Evolutionary conservation across 2,888 invertebrate species (phyloP), one percentile per base, ranked within the genome.

Genomic region (Drosophila tripunctata): DNA sequence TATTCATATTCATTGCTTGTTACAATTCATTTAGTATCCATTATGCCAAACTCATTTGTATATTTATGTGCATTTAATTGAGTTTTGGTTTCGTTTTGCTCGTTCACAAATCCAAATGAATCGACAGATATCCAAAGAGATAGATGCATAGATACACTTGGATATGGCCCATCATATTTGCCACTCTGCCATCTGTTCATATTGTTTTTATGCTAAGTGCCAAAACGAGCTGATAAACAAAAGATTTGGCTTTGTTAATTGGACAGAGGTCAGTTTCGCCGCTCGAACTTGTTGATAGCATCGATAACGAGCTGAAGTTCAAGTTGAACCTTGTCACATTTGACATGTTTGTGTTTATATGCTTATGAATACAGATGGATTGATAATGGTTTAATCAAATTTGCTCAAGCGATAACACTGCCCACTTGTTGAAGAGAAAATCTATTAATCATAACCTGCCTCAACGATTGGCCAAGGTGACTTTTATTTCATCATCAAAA

Each of bases 61-160:
- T 83, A 82, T 83, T 87, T 85, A 83, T 83, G 68, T 78, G 71
- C 86, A 85, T 87, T 87, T 83, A 83, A 83, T 83, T 85, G 83
- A 60, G 76, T 61, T 31, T 72, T 69, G 70, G 75, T 67, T 82
- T 81, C 75, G 68, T 71, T 69, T 75, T 48, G 63, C 44, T 19
- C 35, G 27, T 57, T 31, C 41, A 55, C 71, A 47, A n/a, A 58
- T 43, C 15, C 33, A 22, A 14, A 22, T 27, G 17, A 19, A 45
- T 36, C 8, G 35, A 30, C 21, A 1, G 24, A 35, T 22, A 7
- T 22, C 24, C 31, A 2, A 17, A 17, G 12, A 8, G n/a, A 36
- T 17, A 51, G 50, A 33, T 33, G 2, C 21, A 10, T 6, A 47
- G 33, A 47, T 47, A 24, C 38, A 35, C 14, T 14, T 10, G 35